Conservation (phyloP, 2,888 invertebrate genomes). For the Meiosimyza decipiens region DNA sequence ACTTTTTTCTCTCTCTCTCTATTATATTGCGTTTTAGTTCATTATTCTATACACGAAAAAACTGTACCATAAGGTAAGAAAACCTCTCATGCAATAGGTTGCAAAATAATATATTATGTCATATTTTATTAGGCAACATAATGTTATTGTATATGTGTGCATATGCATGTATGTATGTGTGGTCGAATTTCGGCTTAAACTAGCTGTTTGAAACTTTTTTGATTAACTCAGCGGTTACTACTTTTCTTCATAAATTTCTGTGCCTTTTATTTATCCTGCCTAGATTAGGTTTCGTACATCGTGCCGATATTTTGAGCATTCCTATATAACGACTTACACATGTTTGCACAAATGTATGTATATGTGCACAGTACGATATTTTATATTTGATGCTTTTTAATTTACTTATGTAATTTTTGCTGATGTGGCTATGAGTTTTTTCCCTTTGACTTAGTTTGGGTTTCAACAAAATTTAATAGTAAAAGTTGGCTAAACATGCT, state of each 20-base stretch:
- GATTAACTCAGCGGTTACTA: slow-evolving; percentile 25
- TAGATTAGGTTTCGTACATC: neutral
- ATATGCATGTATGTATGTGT: slow-evolving; percentile 44
- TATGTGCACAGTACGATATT: too few species aligned
- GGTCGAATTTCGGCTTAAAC: slow-evolving; percentile 11
- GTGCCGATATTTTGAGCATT: neutral
- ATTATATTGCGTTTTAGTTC: slow-evolving; percentile 10
- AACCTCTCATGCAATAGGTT: slow-evolving; percentile 14
- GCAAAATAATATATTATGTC: slow-evolving; percentile 43
- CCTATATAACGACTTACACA: neutral
- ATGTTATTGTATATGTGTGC: slow-evolving; percentile 35
- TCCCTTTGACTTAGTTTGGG: too few species aligned
- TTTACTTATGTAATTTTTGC: too few species aligned
- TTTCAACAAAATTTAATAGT: too few species aligned
- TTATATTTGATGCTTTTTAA: too few species aligned
- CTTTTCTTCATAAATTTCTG: neutral
- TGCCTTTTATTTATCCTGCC: neutral
- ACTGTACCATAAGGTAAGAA: slow-evolving; percentile 5
- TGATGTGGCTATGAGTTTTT: too few species aligned
- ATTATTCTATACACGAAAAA: neutral
- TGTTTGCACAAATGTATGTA: too few species aligned
- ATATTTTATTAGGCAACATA: slow-evolving; percentile 41
- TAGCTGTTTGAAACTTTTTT: slow-evolving; percentile 23
- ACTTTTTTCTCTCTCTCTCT: neutral
- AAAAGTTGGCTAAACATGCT: too few species aligned